Conservation (phyloP, 2,113 vertebrate genomes). For the Pampusana beccarii region DNA sequence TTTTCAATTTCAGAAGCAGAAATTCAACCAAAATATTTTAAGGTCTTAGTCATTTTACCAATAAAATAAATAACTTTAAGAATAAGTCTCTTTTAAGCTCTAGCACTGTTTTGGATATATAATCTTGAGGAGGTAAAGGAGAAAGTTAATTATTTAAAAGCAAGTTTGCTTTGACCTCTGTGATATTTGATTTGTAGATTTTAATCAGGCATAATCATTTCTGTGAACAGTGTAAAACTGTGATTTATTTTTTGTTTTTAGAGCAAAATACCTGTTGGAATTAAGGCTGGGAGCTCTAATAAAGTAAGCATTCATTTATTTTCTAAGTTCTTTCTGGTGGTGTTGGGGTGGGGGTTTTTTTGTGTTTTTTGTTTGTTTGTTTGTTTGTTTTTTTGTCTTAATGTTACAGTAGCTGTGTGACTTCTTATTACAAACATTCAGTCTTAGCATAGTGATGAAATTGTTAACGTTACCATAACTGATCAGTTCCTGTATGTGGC, state of each 20-base stretch:
- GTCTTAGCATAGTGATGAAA: not conserved
- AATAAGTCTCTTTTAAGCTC: not conserved
- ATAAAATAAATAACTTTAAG: not conserved
- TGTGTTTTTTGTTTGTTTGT: not conserved
- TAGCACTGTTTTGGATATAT: not conserved
- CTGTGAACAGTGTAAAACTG: not conserved
- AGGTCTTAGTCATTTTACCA: not conserved
- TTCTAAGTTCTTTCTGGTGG: not conserved
- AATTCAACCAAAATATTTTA: not conserved
- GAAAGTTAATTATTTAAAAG: not conserved
- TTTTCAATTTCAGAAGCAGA: not conserved
- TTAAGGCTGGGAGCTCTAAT: slow-evolving; percentile 94
- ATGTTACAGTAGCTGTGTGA: not conserved
- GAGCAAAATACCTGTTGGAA: slow-evolving; percentile 94
- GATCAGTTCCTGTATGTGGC: not conserved
- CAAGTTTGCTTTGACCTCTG: not conserved
- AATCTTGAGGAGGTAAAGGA: not conserved
- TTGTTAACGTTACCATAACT: not conserved
- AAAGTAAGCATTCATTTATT: slow-evolving; percentile 81
- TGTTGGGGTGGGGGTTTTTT: too few relatives aligned
- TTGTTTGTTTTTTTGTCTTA: not conserved
- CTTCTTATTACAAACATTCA: not conserved
- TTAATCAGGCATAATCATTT: not conserved
- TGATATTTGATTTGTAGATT: not conserved
- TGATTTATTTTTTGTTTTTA: slow-evolving; percentile 57